Evolutionary conservation across 2,113 vertebrate species (phyloP).

Genomic region (Leuciscus idus): DNA sequence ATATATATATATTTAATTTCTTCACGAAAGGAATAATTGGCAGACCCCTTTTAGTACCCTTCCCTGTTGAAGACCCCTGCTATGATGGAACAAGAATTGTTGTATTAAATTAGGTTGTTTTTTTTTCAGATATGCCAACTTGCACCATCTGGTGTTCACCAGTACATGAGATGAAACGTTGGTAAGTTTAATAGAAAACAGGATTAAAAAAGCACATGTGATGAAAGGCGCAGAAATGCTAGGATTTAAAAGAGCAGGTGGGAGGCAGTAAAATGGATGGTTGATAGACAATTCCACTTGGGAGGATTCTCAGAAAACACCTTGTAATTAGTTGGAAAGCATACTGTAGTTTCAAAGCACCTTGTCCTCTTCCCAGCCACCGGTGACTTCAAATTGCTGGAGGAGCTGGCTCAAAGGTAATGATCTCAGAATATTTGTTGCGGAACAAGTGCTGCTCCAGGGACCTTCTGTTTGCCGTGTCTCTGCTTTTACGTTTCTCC

Average conservation of each 20-base stretch:
- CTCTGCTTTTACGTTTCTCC: slow-evolving; percentile 1
- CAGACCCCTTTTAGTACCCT: slow-evolving; percentile 13
- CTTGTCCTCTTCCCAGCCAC: slow-evolving; percentile 4
- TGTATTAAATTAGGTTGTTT: background rate
- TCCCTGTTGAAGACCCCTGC: slow-evolving; percentile 9
- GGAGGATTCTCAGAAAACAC: slow-evolving; percentile 10
- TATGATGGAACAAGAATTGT: slow-evolving; percentile 3
- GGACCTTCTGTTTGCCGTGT: slow-evolving; percentile 30
- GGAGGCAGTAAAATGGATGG: background rate
- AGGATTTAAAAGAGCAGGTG: background rate
- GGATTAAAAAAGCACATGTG: slow-evolving; percentile 27
- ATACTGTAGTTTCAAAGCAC: background rate
- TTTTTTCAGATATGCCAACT: background rate
- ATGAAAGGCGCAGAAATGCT: slow-evolving; percentile 12
- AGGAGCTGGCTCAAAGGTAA: slow-evolving; percentile 40
- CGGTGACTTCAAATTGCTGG: slow-evolving; percentile 7
- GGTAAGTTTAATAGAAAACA: slow-evolving; percentile 31
- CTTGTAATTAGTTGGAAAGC: slow-evolving; percentile 42
- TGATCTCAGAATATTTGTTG: slow-evolving; percentile 41
- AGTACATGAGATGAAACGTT: slow-evolving; percentile 16
- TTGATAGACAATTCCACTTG: slow-evolving; percentile 15
- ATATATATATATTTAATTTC: too few relatives aligned
- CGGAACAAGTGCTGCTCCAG: slow-evolving; percentile 28
- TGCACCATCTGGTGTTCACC: slow-evolving; percentile 18
- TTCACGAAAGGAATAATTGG: background rate